Base-by-base conservation (phyloP, 1,140 invertebrate genomes). In the Stegodyphus dumicola region DNA sequence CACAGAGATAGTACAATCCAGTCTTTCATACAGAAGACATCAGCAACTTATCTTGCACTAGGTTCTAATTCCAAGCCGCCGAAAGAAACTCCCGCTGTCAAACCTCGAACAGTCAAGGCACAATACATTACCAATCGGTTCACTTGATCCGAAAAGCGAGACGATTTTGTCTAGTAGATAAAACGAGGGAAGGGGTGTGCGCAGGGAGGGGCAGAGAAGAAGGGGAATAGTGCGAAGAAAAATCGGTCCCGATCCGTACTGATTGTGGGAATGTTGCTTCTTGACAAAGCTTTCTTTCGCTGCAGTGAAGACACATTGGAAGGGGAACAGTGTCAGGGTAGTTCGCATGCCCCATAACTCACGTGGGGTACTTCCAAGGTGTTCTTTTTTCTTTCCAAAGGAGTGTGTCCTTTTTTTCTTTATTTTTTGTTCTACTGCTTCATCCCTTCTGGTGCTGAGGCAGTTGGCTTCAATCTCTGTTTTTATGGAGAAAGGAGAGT, bases 221-320 rank as follows among this genome's bases (percentile, higher is more conserved):
- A 13, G n/a, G 70, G 56, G 79, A 60, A 66, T 17, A 17, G 53
- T 48, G 67, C 49, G 71, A 83, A 83, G 80, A 83, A 83, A 83
- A 74, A 83, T 83, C 56, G 80, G 70, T 73, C 80, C 48, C 70
- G 67, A 80, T 80, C 69, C 66, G 67, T 60, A 80, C 70, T 74
- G 80, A 83, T 83, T 83, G 80, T 75, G 80, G 64, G 77, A 80
- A 80, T 71, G 77, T 52, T 49, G 52, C 71, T 83, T 52, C 80
- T 83, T 83, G 80, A 83, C 80, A 83, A 83, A 74, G 80, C 80
- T 83, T 75, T 67, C 71, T 74, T 83, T 74, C 80, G 70, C 70
- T 54, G 71, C 80, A 83, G 80, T 83, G 80, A 83, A 83, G 80
- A 83, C 80, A 83, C 80, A 83, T 83, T 65, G 80, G 80, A 75